Evolutionary conservation across 2,888 invertebrate genomes (phyloP).

Genomic region (Himalopsyche anomala): DNA sequence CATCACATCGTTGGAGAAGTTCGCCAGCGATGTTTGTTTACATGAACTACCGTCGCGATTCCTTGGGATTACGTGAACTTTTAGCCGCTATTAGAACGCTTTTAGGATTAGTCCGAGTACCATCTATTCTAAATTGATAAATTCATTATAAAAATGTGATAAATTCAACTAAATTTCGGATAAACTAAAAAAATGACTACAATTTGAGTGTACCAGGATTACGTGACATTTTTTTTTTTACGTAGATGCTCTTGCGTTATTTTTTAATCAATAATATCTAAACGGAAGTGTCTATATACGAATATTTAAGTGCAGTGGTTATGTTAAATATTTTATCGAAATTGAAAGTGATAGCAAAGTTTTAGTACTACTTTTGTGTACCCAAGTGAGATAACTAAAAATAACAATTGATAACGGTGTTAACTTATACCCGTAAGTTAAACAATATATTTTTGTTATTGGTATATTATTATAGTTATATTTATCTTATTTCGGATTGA

Average conservation of each 20-base stretch:
- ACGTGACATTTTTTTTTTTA: neutral
- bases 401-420: neutral
- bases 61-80: neutral
- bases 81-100: neutral
- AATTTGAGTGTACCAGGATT: neutral
- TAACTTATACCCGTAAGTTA: neutral
- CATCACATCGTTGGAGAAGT: slow-evolving; percentile 26
- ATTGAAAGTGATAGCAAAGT: neutral
- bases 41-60: slow-evolving; percentile 3
- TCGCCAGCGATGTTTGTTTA: slow-evolving; percentile 43
- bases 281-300: neutral
- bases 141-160: neutral
- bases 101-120: neutral
- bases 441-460: no score
- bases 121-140: neutral
- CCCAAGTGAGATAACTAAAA: neutral
- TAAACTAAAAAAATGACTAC: neutral
- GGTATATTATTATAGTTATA: no score
- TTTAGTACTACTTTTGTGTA: neutral
- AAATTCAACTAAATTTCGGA: neutral
- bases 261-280: slow-evolving; percentile 9
- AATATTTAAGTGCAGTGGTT: slow-evolving; percentile 32
- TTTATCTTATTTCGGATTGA: no score
- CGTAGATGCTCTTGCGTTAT: neutral
- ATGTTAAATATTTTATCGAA: neutral